phyloP scores from a whole-genome alignment of 2,797 vertebrate species.

The Aselliscus stoliczkanus region DNA sequence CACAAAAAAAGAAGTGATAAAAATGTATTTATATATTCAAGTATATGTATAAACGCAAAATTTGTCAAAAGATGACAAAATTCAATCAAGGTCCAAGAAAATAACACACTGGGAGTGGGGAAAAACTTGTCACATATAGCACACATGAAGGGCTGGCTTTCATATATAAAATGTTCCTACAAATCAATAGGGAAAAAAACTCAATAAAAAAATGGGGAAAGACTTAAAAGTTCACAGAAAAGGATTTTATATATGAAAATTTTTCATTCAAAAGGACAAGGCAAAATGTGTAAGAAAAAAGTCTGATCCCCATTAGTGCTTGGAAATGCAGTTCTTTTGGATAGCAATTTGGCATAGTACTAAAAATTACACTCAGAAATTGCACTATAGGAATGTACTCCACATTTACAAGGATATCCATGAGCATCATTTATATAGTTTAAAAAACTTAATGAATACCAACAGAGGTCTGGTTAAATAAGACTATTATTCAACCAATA shows the following conservation, averaged over 20 bases:
- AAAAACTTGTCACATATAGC: neutral
- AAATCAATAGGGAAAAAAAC: neutral
- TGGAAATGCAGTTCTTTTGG: neutral
- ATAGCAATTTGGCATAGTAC: neutral
- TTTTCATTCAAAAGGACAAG: neutral
- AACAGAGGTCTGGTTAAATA: neutral
- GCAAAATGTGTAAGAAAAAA: neutral
- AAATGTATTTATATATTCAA: neutral
- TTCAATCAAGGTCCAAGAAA: neutral
- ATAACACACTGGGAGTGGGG: neutral
- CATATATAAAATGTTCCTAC: neutral
- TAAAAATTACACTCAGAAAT: neutral
- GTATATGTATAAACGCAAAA: neutral
- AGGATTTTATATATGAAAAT: neutral
- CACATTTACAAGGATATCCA: neutral
- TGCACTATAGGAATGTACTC: neutral
- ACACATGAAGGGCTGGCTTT: neutral
- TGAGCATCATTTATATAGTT: neutral
- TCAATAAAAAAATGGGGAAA: neutral
- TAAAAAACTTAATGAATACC: neutral
- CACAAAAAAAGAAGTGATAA: neutral
- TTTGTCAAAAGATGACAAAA: no score
- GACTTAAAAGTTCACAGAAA: neutral
- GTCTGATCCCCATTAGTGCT: neutral
- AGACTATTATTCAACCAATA: neutral